Conservation (phyloP, 2,888 invertebrate species). For the Leuctra nigra region DNA sequence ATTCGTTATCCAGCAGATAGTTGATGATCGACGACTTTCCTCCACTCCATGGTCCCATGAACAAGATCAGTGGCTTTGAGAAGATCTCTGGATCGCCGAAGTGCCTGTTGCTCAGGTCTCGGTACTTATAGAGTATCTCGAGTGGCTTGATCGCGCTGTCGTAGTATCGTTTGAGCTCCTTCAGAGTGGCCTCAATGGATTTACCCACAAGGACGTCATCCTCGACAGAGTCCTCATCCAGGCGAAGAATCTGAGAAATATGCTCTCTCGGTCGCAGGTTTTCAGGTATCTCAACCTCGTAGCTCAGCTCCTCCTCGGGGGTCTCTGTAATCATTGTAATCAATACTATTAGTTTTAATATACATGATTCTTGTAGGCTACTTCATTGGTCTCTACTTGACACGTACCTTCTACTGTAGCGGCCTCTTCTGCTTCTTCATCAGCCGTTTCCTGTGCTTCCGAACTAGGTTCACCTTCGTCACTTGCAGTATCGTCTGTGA, state of each 20-base stretch:
- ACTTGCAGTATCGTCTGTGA: background rate
- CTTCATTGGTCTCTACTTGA: background rate
- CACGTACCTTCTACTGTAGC: background rate
- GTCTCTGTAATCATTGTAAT: too few species aligned
- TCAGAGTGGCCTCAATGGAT: constrained; percentile 69
- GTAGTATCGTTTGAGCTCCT: constrained; percentile 76
- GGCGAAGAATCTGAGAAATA: constrained; percentile 68
- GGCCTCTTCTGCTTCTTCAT: background rate
- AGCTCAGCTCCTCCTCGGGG: constrained; percentile 48
- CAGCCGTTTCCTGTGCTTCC: background rate
- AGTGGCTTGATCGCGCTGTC: constrained; percentile 84
- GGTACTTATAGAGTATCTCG: constrained; percentile 85
- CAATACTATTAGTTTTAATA: too few species aligned
- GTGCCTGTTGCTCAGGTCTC: constrained; percentile 72
- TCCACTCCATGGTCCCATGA: constrained; percentile 96
- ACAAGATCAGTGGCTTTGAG: constrained; percentile 84
- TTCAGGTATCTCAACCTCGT: constrained; percentile 64
- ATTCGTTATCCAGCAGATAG: constrained; percentile 83
- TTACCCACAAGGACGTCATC: constrained; percentile 63
- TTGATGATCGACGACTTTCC: constrained; percentile 93
- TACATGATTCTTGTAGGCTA: background rate
- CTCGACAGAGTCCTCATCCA: constrained; percentile 66
- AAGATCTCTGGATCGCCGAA: constrained; percentile 82
- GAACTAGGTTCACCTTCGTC: background rate
- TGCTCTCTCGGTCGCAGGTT: constrained; percentile 73